Conservation (phyloP, 2,888 invertebrate species). For the Craniophora ligustri region DNA sequence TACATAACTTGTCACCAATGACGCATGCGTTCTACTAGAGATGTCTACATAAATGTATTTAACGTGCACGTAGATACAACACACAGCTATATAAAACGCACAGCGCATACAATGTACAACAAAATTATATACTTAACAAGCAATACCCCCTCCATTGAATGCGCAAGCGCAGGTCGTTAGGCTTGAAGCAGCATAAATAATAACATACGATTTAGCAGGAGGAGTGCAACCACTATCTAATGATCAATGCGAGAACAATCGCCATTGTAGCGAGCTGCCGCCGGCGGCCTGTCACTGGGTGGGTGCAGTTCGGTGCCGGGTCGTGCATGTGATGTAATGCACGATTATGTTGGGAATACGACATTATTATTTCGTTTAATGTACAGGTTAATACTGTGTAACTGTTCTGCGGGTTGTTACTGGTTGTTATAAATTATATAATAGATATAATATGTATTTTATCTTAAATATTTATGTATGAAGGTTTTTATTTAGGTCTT, state of each 20-base stretch:
- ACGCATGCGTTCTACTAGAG: not conserved
- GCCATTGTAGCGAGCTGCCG: conserved; percentile 80
- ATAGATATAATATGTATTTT: not conserved
- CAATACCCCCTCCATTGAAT: conserved; percentile 49
- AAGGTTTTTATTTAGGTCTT: no score
- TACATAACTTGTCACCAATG: not conserved
- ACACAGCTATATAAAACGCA: conserved; percentile 14
- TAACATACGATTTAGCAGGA: conserved; percentile 67
- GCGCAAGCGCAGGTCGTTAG: conserved; percentile 50
- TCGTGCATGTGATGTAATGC: conserved; percentile 55
- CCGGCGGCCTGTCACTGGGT: conserved; percentile 79
- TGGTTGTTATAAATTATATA: not conserved
- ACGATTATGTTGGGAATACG: conserved; percentile 53
- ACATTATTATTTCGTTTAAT: conserved; percentile 52
- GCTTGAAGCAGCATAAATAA: conserved; percentile 61
- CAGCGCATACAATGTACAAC: conserved; percentile 32
- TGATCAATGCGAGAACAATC: conserved; percentile 78
- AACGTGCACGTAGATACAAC: conserved; percentile 18
- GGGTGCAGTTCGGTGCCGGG: conserved; percentile 58
- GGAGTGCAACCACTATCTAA: conserved; percentile 63
- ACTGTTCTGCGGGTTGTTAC: not conserved
- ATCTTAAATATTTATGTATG: no score
- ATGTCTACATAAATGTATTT: conserved; percentile 5
- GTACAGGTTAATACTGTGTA: conserved; percentile 1
- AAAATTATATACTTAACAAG: conserved; percentile 53